A percentile compares a stretch with the other conserved stretches of the same genome.
Evolutionary conservation across 2,888 invertebrate species (phyloP).

Genomic region (Boloria selene): DNA sequence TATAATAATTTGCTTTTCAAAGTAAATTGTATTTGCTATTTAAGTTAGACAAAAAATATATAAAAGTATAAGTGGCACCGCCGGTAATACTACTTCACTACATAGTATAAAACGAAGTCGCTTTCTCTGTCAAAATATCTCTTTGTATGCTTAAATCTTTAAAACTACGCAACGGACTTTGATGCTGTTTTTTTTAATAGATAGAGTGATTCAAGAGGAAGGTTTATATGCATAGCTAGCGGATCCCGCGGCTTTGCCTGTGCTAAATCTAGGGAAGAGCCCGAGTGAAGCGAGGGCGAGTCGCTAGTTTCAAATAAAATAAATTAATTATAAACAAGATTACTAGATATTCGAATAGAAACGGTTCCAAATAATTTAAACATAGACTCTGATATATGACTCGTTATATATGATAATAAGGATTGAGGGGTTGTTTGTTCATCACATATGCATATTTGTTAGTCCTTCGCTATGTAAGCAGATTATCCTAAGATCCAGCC

Average conservation of each 20-base stretch:
- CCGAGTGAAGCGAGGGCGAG: no score
- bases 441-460: slow-evolving; percentile 35
- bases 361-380: slow-evolving; percentile 31
- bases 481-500: slow-evolving; percentile 27
- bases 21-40: slow-evolving; percentile 4
- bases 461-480: slow-evolving; percentile 33
- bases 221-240: no score
- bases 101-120: no score
- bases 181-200: no score
- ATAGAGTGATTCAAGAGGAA: no score
- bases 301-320: neutral
- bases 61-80: no score
- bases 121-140: no score
- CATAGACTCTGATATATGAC: slow-evolving; percentile 19
- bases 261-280: no score
- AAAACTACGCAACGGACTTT: no score
- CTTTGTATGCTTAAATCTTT: no score
- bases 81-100: neutral
- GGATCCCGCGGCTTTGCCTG: no score
- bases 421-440: slow-evolving; percentile 33
- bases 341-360: slow-evolving; percentile 22
- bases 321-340: slow-evolving; percentile 4
- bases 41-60: neutral
- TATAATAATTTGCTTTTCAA: neutral
- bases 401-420: slow-evolving; percentile 37